Conservation (phyloP, 2,113 vertebrate genomes). For the Brachyistius frenatus region DNA sequence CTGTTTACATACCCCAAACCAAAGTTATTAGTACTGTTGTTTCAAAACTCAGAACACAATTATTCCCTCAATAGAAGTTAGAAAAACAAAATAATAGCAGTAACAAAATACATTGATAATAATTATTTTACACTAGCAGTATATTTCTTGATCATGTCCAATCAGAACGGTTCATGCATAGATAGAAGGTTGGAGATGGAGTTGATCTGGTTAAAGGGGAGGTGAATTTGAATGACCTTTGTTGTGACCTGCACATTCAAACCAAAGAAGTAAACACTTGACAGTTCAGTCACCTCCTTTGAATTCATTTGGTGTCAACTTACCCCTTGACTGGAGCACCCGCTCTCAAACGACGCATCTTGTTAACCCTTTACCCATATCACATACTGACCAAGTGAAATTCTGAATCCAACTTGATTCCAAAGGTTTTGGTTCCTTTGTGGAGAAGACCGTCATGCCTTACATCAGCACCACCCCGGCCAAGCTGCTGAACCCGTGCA, state of each 20-base stretch:
- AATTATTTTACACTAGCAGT: no score
- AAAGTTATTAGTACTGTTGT: no score
- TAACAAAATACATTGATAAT: no score
- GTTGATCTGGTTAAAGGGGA: no score
- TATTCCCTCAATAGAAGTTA: no score
- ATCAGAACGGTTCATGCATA: no score
- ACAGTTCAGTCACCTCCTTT: slow-evolving; percentile 1
- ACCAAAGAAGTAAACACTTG: slow-evolving; percentile 10
- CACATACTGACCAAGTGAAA: no score
- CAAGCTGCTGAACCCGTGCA: slow-evolving; percentile 95
- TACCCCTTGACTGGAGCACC: not conserved
- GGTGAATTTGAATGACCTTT: slow-evolving; percentile 6
- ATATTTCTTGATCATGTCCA: no score
- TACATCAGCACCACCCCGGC: slow-evolving; percentile 98
- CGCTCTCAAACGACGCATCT: not conserved
- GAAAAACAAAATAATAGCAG: no score
- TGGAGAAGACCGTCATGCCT: slow-evolving; percentile 99
- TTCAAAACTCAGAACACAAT: no score
- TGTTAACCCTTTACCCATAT: not conserved
- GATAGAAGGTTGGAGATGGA: no score
- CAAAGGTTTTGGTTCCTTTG: slow-evolving; percentile 96
- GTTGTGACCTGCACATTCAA: slow-evolving; percentile 35
- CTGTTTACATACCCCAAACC: no score
- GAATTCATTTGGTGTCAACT: slow-evolving; percentile 3
- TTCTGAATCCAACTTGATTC: not conserved